A percentile compares a stretch with the other conserved stretches of the same genome.
Conservation (phyloP, 30 jellyfish, hydroid and myxozoan genomes). For the Aurelia coerulea region DNA sequence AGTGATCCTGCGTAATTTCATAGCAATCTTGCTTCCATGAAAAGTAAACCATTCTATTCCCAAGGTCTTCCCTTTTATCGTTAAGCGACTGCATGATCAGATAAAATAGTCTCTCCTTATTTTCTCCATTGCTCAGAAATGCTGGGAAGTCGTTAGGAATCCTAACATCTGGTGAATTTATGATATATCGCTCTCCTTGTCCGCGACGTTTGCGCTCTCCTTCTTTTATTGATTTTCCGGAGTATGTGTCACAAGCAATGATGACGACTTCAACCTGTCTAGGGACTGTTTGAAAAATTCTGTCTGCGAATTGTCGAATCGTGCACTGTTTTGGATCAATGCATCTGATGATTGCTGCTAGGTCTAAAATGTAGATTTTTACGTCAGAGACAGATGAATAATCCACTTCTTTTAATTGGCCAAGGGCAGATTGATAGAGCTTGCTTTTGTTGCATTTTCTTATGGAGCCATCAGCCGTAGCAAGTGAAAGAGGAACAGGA, state of each 20-base stretch:
- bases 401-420: not conserved
- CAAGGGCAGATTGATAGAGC: not conserved
- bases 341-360: not conserved
- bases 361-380: not conserved
- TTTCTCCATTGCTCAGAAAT: slow-evolving; percentile 26
- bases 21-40: not conserved
- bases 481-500: too few species aligned
- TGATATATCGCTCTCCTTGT: slow-evolving; percentile 26
- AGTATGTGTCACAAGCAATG: slow-evolving; percentile 22
- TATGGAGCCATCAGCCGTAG: slow-evolving; percentile 9
- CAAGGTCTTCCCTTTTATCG: not conserved
- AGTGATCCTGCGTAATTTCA: slow-evolving; percentile 1
- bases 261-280: not conserved
- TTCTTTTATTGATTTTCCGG: not conserved
- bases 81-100: not conserved
- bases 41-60: not conserved
- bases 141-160: slow-evolving; percentile 5
- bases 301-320: slow-evolving; percentile 16
- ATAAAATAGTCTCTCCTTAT: slow-evolving; percentile 21
- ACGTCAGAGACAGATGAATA: not conserved
- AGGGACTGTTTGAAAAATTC: not conserved
- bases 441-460: slow-evolving; percentile 24
- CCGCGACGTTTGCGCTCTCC: slow-evolving; percentile 13
- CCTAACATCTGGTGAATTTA: slow-evolving; percentile 16
- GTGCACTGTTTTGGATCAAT: slow-evolving; percentile 14